Evolutionary conservation across 2,797 vertebrate genomes (phyloP), one percentile per base, ranked within the genome.

Genomic region (Paramormyrops hopkinsi): DNA sequence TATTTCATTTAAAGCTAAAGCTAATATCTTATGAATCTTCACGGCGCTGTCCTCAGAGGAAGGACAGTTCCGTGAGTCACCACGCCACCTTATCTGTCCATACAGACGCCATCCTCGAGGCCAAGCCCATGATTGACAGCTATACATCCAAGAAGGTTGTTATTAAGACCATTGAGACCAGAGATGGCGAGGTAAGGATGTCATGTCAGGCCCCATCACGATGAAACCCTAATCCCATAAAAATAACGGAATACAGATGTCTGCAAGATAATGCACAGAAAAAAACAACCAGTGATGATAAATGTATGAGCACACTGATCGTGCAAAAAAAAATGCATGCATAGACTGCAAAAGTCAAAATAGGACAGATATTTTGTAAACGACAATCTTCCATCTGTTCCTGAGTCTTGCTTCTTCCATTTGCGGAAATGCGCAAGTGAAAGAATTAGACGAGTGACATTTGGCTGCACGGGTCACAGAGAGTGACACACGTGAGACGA

Each of bases 161-260:
- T 91, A 98, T 99, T 93, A 99, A 98, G 96, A 99, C 97, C 0
- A 97, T 98, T 62, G 98, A 99, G 95, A 99, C 97, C 91, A 97
- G 96, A 95, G 97, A 99, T 92, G 98, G 98, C 91, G 97, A 99
- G 97, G 98, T 99, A 94, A 88, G 94, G 95, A 86, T 2, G 56
- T 46, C 48, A 51, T 22, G 46, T 84, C 82, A 22, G 41, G 44
- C 37, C 22, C 19, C 19, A 25, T 51, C 82, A 29, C 3, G 3
- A 25, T 22, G 46, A 41, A 76, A 41, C 11, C 3, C 73, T 3
- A 41, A 76, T 76, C 14, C 33, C 1, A 44, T 37, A 1, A 76
- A 37, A 3, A 37, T 33, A 37, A 73, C 8, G 8, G 65, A 29
- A 37, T 37, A 73, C 29, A 33, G 29, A 73, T 73, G 25, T 73